phyloP scores from a whole-genome alignment of 1,140 invertebrate genomes.

The Diachasma alloeum region DNA sequence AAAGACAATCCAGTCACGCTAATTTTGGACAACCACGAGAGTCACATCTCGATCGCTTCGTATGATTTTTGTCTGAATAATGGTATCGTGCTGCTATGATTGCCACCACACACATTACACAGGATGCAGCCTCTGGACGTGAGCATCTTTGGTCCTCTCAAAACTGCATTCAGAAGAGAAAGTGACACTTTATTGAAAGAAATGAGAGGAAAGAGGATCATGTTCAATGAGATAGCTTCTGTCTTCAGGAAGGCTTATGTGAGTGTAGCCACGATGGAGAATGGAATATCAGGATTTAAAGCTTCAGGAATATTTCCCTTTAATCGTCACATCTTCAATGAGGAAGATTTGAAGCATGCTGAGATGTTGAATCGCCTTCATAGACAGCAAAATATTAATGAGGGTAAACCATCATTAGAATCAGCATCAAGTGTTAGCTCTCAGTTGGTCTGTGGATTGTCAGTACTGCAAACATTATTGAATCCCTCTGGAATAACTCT shows the following conservation, averaged over 20 bases:
- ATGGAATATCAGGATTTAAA: conserved; percentile 41
- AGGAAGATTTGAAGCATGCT: conserved; percentile 22
- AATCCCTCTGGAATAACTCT: not conserved
- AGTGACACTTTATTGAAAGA: conserved; percentile 40
- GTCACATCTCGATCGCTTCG: conserved; percentile 23
- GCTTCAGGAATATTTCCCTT: conserved; percentile 44
- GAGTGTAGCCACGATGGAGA: conserved; percentile 44
- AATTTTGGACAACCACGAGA: conserved; percentile 41
- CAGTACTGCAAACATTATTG: not conserved
- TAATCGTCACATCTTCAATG: conserved; percentile 41
- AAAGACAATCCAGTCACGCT: conserved; percentile 26
- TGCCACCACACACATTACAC: conserved; percentile 36
- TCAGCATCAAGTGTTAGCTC: not conserved
- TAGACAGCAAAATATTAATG: not conserved
- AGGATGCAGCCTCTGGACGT: conserved; percentile 34
- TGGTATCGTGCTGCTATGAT: conserved; percentile 21
- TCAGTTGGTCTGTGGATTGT: not conserved
- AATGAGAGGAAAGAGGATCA: conserved; percentile 47
- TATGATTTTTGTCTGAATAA: conserved; percentile 28
- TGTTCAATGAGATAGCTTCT: conserved; percentile 43
- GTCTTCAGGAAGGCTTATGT: conserved; percentile 50
- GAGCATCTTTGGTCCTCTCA: conserved; percentile 34
- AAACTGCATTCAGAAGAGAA: conserved; percentile 10
- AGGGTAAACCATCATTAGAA: not conserved
- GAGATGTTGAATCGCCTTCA: not conserved